Evolutionary conservation across 1,140 invertebrate genomes (phyloP).

Genomic region (Vollenhovia emeryi): DNA sequence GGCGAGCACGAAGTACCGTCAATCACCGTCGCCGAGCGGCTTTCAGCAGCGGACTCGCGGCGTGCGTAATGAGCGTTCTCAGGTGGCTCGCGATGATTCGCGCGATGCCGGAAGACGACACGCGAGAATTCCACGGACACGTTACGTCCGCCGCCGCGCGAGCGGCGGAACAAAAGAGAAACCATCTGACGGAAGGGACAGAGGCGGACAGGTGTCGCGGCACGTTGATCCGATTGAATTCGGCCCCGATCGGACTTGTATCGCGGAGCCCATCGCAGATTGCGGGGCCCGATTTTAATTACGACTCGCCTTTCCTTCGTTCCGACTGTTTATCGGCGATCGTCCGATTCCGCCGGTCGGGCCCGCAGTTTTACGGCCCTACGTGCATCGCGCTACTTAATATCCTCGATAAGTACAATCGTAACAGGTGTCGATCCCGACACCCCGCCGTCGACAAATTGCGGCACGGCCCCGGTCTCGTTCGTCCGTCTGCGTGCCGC

Average conservation of each 20-base stretch:
- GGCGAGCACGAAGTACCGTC: neutral
- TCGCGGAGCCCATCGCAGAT: slow-evolving; percentile 29
- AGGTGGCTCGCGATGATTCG: slow-evolving; percentile 12
- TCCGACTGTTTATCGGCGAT: neutral
- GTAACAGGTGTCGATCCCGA: slow-evolving; percentile 59
- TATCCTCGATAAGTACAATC: slow-evolving; percentile 47
- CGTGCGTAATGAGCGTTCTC: slow-evolving; percentile 29
- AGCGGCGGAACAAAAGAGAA: neutral
- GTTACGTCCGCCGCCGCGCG: neutral
- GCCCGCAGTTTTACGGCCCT: slow-evolving; percentile 29
- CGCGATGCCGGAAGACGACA: slow-evolving; percentile 21
- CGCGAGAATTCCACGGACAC: neutral
- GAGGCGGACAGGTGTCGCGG: slow-evolving; percentile 30
- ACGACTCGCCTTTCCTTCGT: slow-evolving; percentile 23
- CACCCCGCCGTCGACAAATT: slow-evolving; percentile 54
- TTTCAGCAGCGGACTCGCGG: neutral
- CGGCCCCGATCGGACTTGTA: slow-evolving; percentile 11
- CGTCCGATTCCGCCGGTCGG: neutral
- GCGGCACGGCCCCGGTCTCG: slow-evolving; percentile 17
- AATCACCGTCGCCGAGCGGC: slow-evolving; percentile 1
- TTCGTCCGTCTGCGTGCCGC: slow-evolving; percentile 42
- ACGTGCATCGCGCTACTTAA: slow-evolving; percentile 53
- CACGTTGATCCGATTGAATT: slow-evolving; percentile 12
- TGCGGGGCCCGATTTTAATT: slow-evolving; percentile 30
- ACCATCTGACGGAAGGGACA: neutral